Percentiles rank a stretch among this genome's conserved stretches.
These are phyloP conservation scores for Dromas ardeola DNA, from an alignment of 2,113 vertebrate genomes.

Conservation along the genomic window DNA sequence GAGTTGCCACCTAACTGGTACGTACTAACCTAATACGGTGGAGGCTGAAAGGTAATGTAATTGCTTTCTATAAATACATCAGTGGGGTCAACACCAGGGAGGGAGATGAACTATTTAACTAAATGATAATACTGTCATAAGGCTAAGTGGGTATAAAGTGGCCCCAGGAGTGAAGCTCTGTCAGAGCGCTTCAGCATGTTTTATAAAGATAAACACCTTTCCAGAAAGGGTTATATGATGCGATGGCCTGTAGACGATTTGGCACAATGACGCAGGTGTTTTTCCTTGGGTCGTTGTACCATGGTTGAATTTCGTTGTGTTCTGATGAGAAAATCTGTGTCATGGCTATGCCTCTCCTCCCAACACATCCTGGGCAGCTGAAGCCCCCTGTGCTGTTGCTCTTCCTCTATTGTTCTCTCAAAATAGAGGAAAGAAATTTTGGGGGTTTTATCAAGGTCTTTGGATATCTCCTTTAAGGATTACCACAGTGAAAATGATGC, in stretches of 20 bases:
- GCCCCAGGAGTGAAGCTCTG: not conserved
- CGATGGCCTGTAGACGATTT: not conserved
- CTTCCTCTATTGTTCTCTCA: not conserved
- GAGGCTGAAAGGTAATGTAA: not conserved
- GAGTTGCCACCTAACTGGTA: not conserved
- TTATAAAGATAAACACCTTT: not conserved
- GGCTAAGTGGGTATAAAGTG: not conserved
- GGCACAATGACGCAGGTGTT: not conserved
- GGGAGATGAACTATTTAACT: not conserved
- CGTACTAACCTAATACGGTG: rapidly evolving
- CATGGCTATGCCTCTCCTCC: not conserved
- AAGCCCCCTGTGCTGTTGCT: not conserved
- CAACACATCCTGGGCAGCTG: not conserved
- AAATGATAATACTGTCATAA: not conserved
- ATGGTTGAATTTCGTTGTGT: not conserved
- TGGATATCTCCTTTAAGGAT: not conserved
- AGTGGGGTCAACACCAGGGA: not conserved
- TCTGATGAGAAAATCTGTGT: not conserved
- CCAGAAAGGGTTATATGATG: not conserved
- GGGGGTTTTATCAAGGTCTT: not conserved
- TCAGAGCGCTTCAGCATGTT: not conserved
- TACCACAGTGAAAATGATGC: not conserved
- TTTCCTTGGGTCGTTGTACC: not conserved
- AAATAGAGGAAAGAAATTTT: not conserved
- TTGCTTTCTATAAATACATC: not conserved